Evolutionary conservation across 2,113 vertebrate genomes (phyloP).

Genomic region (Himantopus leucocephalus): DNA sequence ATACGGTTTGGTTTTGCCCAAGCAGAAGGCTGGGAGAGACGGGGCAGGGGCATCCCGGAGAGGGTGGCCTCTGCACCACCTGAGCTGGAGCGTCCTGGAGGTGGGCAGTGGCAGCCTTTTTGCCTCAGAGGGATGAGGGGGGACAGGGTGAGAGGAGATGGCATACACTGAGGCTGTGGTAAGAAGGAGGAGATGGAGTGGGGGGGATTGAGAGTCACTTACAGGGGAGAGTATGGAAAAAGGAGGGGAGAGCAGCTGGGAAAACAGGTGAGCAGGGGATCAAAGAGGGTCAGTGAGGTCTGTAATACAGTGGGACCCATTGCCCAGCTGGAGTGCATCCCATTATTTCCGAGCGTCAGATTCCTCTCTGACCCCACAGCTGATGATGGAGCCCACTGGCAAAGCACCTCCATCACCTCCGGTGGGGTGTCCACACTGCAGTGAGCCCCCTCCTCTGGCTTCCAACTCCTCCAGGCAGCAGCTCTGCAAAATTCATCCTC

Average conservation of each 20-base stretch:
- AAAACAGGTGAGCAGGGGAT: background rate
- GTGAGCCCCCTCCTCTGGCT: background rate
- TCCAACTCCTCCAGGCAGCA: background rate
- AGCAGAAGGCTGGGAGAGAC: background rate
- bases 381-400: too few relatives aligned
- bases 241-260: background rate
- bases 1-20: background rate
- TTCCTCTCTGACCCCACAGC: background rate
- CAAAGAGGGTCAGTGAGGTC: background rate
- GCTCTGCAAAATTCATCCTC: background rate
- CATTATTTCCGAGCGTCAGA: background rate
- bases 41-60: background rate
- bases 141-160: background rate
- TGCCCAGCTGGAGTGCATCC: background rate
- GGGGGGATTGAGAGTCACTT: background rate
- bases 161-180: background rate
- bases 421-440: background rate
- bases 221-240: too few relatives aligned
- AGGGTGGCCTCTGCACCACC: fast-evolving
- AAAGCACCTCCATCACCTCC: background rate
- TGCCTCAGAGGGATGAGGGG: background rate
- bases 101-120: background rate
- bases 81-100: background rate
- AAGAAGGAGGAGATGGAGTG: background rate
- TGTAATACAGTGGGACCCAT: background rate